A percentile compares a stretch with the other conserved stretches of the same genome.
phyloP scores from a whole-genome alignment of 1,140 invertebrate species.

The Panagrolaimus sp. region DNA sequence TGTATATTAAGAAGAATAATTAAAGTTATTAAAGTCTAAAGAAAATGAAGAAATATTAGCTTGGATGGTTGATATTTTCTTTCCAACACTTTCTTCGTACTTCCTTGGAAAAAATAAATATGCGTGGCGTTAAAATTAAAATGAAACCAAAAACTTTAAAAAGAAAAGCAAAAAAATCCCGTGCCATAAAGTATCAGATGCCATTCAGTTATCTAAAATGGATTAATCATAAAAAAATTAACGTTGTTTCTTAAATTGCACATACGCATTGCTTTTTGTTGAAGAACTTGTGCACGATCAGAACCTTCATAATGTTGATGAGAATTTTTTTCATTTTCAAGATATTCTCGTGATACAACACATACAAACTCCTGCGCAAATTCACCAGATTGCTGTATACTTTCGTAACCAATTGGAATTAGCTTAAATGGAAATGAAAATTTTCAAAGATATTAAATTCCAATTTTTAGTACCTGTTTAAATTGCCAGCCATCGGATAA shows the following conservation, averaged over 20 bases:
- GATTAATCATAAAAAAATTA: no score
- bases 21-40: no score
- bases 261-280: slow-evolving; percentile 54
- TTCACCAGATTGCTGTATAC: slow-evolving; percentile 76
- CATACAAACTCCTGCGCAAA: slow-evolving; percentile 89
- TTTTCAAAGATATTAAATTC: not conserved
- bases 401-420: slow-evolving; percentile 88
- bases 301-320: slow-evolving; percentile 32
- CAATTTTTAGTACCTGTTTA: slow-evolving; percentile 68
- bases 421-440: slow-evolving; percentile 65
- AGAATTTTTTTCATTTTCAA: slow-evolving; percentile 46
- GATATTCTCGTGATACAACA: slow-evolving; percentile 90
- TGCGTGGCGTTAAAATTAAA: not conserved
- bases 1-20: no score
- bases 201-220: no score
- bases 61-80: no score
- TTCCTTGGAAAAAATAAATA: not conserved
- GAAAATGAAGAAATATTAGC: no score
- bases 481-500: slow-evolving; percentile 99
- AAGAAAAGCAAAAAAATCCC: not conserved
- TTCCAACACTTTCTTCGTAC: not conserved
- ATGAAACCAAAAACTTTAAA: not conserved
- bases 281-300: slow-evolving; percentile 49
- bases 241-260: not conserved
- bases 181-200: not conserved